Evolutionary conservation across 2,888 invertebrate species (phyloP).

Genomic region (Adineta ricciae): DNA sequence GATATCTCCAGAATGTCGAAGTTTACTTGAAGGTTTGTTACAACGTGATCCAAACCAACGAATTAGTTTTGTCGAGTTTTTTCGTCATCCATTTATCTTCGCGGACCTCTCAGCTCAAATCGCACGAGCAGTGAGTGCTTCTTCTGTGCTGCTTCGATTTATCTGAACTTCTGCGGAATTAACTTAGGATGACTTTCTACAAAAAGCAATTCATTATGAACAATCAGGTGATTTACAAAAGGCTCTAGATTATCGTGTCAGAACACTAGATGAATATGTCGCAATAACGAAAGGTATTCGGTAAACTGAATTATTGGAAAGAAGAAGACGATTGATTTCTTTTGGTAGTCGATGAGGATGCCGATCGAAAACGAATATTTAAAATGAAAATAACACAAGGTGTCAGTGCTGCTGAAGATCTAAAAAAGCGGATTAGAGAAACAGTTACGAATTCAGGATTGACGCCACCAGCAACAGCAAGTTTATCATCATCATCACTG

Average conservation of each 20-base stretch:
- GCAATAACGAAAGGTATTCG: neutral
- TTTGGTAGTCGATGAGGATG: neutral
- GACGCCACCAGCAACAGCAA: neutral
- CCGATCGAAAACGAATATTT: neutral
- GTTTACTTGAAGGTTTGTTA: constrained; percentile 61
- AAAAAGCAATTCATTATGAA: neutral
- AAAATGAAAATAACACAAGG: neutral
- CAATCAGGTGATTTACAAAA: neutral
- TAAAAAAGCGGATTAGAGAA: neutral
- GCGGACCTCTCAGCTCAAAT: constrained; percentile 52
- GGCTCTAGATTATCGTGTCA: neutral
- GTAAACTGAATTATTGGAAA: neutral
- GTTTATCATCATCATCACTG: neutral
- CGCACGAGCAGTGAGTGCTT: neutral
- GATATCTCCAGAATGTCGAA: constrained; percentile 61
- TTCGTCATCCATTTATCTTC: constrained; percentile 68
- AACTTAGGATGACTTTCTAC: neutral
- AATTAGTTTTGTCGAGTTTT: constrained; percentile 68
- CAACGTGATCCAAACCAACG: constrained; percentile 65
- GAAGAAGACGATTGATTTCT: neutral
- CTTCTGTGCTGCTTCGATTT: neutral
- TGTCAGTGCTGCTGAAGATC: neutral
- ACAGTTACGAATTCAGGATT: neutral
- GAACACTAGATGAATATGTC: neutral
- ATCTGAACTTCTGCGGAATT: neutral